phyloP scores from a whole-genome alignment of 1,140 invertebrate species.

The Cydia splendana region DNA sequence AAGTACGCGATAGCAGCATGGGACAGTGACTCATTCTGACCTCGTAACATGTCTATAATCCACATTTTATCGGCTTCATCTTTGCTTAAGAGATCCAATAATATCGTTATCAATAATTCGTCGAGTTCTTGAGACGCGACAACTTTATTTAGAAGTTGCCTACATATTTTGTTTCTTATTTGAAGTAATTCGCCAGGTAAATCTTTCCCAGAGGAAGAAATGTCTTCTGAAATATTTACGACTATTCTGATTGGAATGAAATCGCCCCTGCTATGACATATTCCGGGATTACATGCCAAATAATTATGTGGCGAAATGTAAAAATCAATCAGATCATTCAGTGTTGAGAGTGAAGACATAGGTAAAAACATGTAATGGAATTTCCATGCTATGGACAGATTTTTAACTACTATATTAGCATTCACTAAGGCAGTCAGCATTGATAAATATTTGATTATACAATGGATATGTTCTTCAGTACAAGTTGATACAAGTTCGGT shows the following conservation, averaged over 20 bases:
- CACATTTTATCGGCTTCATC: conserved; percentile 51
- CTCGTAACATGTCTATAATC: conserved; percentile 59
- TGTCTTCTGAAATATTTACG: conserved; percentile 41
- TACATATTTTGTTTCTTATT: conserved; percentile 47
- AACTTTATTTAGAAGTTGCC: conserved; percentile 59
- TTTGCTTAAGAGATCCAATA: conserved; percentile 57
- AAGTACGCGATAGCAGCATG: conserved; percentile 56
- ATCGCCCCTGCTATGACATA: conserved; percentile 51
- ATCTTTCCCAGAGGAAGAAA: conserved; percentile 5
- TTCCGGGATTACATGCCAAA: conserved; percentile 38
- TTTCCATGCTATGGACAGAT: conserved; percentile 68
- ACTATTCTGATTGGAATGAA: conserved; percentile 61
- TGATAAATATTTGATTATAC: conserved; percentile 54
- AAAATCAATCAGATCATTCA: conserved; percentile 67
- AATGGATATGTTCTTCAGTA: conserved; percentile 64
- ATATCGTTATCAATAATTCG: conserved; percentile 58
- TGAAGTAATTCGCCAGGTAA: conserved; percentile 41
- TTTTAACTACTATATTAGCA: conserved; percentile 60
- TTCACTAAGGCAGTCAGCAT: conserved; percentile 63
- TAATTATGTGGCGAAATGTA: conserved; percentile 43
- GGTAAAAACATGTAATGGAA: conserved; percentile 73
- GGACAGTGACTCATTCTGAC: conserved; percentile 60
- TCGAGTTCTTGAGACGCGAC: conserved; percentile 61
- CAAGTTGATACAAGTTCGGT: conserved; percentile 60
- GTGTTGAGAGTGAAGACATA: conserved; percentile 60